Percentiles rank a stretch among this genome's conserved stretches.
Conservation (phyloP, 2,113 vertebrate species). For the Tenrec ecaudatus region DNA sequence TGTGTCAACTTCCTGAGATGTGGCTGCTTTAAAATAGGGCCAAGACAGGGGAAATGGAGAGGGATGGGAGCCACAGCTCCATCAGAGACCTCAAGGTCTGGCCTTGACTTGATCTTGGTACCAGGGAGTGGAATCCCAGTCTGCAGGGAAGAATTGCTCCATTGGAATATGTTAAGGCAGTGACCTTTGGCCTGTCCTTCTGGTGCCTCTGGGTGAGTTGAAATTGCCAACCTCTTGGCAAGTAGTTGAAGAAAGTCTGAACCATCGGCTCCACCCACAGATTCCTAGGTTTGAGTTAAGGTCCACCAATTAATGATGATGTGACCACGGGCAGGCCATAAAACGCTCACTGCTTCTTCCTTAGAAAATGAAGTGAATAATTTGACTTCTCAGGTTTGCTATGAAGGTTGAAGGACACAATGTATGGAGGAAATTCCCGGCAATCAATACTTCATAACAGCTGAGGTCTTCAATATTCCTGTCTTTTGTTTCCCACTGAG, state of each 20-base stretch:
- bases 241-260: not conserved
- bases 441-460: slow-evolving; percentile 15
- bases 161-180: not conserved
- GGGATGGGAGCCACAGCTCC: not conserved
- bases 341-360: slow-evolving; percentile 4
- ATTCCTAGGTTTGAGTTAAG: not conserved
- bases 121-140: not conserved
- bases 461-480: slow-evolving; percentile 3
- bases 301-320: not conserved
- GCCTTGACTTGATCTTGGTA: not conserved
- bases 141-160: not conserved
- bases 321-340: not conserved
- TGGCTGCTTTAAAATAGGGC: slow-evolving; percentile 23
- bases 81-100: not conserved
- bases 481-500: slow-evolving; percentile 17
- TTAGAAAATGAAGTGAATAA: slow-evolving; percentile 16
- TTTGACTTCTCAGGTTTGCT: slow-evolving; percentile 5
- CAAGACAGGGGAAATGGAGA: not conserved
- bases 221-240: not conserved
- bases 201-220: not conserved
- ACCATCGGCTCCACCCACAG: not conserved
- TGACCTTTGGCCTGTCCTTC: not conserved
- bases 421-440: not conserved
- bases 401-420: slow-evolving; percentile 45
- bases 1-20: not conserved